These are phyloP conservation scores for Marronus borbonicus DNA, from an alignment of 2,888 invertebrate species.

Conservation along the genomic window DNA sequence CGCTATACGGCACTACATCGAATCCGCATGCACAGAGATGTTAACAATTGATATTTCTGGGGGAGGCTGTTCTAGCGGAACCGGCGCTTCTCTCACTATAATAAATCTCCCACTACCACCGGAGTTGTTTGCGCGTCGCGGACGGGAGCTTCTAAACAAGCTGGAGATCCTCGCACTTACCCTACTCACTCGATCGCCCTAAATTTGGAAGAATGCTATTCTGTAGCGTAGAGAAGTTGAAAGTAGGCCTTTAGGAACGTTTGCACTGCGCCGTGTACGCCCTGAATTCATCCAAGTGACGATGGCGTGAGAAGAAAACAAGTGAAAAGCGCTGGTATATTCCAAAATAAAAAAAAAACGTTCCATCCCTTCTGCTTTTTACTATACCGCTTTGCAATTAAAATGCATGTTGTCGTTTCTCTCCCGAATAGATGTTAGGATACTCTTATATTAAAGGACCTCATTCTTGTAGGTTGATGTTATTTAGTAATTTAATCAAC, in stretches of 20 bases:
- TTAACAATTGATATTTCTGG: slow-evolving; percentile 47
- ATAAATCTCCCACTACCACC: slow-evolving; percentile 31
- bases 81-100: slow-evolving; percentile 30
- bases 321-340: no score
- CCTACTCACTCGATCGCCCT: background rate
- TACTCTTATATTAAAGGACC: slow-evolving; percentile 14
- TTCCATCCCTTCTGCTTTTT: no score
- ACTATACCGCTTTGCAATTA: background rate
- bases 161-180: slow-evolving; percentile 28
- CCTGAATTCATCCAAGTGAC: slow-evolving; percentile 3
- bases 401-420: slow-evolving; percentile 3
- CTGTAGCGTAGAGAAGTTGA: slow-evolving; percentile 26
- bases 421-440: background rate
- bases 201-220: slow-evolving; percentile 28
- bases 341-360: no score
- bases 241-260: slow-evolving; percentile 46
- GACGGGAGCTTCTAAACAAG: slow-evolving; percentile 28
- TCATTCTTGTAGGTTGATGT: background rate
- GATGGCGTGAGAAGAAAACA: no score
- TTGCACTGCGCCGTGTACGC: slow-evolving; percentile 8
- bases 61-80: slow-evolving; percentile 32
- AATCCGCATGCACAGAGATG: slow-evolving; percentile 46
- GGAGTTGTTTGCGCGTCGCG: background rate
- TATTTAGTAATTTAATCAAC: slow-evolving; percentile 36
- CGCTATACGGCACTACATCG: slow-evolving; percentile 25